These are phyloP conservation scores for Strigamia maritima DNA, from an alignment of 2,888 invertebrate species.

Conservation along the genomic window DNA sequence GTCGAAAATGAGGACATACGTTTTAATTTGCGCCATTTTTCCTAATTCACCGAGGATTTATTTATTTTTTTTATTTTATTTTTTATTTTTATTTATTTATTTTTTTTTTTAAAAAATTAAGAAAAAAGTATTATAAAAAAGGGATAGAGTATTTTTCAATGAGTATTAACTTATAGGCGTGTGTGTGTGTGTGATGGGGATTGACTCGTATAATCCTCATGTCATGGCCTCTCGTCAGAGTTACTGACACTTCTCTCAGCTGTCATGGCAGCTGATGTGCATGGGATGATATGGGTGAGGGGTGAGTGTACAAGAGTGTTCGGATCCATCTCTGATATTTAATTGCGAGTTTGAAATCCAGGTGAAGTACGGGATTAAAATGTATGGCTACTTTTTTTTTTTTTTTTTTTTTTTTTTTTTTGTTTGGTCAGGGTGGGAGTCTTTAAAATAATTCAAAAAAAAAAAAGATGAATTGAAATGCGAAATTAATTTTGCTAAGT, in stretches of 20 bases:
- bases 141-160: not conserved
- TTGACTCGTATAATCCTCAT: constrained; percentile 31
- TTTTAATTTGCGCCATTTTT: not conserved
- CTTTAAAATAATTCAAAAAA: no score
- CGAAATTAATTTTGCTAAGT: not conserved
- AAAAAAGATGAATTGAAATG: not conserved
- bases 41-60: no score
- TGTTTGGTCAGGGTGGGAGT: not conserved
- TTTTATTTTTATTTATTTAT: not conserved
- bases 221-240: constrained; percentile 32
- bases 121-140: not conserved
- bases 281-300: constrained; percentile 32
- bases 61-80: no score
- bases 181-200: constrained; percentile 23
- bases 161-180: constrained; percentile 11
- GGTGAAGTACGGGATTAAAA: constrained; percentile 20
- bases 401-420: not conserved
- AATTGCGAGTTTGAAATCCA: constrained; percentile 30
- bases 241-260: constrained; percentile 34
- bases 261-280: constrained; percentile 22
- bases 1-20: not conserved
- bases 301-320: not conserved
- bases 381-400: not conserved
- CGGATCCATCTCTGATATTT: constrained; percentile 14
- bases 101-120: no score